Base-by-base conservation (phyloP, 2,113 vertebrate genomes). In the Megalops atlanticus region DNA sequence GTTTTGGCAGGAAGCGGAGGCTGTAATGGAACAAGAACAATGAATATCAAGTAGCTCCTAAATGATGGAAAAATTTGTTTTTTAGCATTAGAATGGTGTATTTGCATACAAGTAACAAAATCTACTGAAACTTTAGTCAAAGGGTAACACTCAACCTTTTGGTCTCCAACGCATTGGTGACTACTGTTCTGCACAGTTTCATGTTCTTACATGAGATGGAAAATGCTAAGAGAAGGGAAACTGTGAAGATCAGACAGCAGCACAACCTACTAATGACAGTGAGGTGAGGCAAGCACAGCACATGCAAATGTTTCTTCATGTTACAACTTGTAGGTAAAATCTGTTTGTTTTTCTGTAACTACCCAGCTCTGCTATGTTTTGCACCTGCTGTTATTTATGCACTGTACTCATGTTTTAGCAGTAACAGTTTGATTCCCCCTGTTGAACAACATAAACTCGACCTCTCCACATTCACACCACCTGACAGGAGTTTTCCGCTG, bases 131-230 rank as follows among this genome's bases (percentile, higher is more conserved):
- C 31, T 45, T 4, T n/a, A 16, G 39, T 40, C 18, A 8, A 21
- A 24, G 72, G 76, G 71, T 54, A 64, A 16, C 7, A 39, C 31
- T 12, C 54, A 39, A 81, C 45, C 38, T 54, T 18, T 58, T 38
- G 35, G 49, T 77, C 77, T 81, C 79, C 82, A 21, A 82, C 74
- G 77, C 49, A 72, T 39, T 54, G 83, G 85, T 85, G 83, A 83
- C 69, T 77, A 27, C 36, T 78, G 74, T 15, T 41, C 36, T 31
- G 39, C 35, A 80, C 10, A 80, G 77, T 73, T 38, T 58, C 35
- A 7, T 1, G 58, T 5, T 5, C n/a, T 64, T 64, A 38, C n/a
- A 35, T 36, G 64, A 27, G 1, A 47, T n/a, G 45, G 18, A 47
- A n/a, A 74, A 52, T 68, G 40, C 24, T 15, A 36, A 38, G 24